Evolutionary conservation across 2,113 vertebrate species (phyloP), one percentile per base, ranked within the genome.

Genomic region (Tursiops truncatus): DNA sequence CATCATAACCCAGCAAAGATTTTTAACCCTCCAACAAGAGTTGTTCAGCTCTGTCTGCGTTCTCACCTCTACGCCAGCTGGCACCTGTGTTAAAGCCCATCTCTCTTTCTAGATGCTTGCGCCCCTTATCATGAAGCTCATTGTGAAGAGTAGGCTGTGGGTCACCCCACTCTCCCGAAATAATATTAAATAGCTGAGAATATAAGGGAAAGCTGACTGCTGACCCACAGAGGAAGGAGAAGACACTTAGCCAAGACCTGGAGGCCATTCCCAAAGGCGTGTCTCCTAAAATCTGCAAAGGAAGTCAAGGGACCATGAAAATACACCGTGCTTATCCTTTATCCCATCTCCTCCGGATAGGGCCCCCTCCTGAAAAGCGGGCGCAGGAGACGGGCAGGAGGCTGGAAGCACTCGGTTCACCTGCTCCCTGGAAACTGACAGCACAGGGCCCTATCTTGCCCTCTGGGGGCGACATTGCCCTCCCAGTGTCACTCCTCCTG

Each of bases 1-100:
- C 76, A n/a, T 74, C 73, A 74, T 6, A 44, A 76, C 97, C 98
- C 98, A 99, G 80, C 98, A 99, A 50, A 99, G 97, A 96, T 99
- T 96, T 95, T 98, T 99, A n/a, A 97, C 94, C 53, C 98, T 97
- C 33, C 98, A 47, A 71, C 98, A 97, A 97, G 15, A 98, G 91
- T 84, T 93, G 98, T 25, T 97, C 96, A 65, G 96, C 96, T 44
- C 98, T 14, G 31, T 87, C 94, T 77, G 96, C 96, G 50, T 98
- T 97, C 60, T 98, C 97, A 91, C 96, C 98, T 97, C 98, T 84
- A 96, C 98, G 98, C 87, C 98, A 98, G 63, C 97, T 71, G 58
- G 91, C 14, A 2, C 98, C 97, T 87, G 97, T 96, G 94, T 97
- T 98, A 82, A 98, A 98, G 96, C 98, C 97, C 98, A 98, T 98